Base-by-base conservation (phyloP, 1,140 invertebrate species). In the Anoplolepis gracilipes region DNA sequence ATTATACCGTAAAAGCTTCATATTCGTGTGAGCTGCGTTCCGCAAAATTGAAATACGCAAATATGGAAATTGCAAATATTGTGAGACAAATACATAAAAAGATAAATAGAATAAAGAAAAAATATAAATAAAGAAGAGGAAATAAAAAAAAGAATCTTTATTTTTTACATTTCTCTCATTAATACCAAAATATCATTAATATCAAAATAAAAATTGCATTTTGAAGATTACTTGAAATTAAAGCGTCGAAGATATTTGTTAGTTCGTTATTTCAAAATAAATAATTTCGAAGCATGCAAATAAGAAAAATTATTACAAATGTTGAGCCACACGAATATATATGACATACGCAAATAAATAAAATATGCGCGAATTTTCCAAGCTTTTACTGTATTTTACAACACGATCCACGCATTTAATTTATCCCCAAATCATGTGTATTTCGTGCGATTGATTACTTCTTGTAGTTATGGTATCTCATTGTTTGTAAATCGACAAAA, bases 321-420 rank as follows among this genome's bases (percentile, higher is more conserved):
- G 53, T 42, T 11, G 59, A 64, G 28, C 3, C 16, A 13, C 1
- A 33, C 55, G 33, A 75, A 73, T 13, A 19, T 13, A 19, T 16
- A 3, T n/a, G 33, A 57, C 33, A 30, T 22, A 57, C 13, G 3
- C 2, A 33, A 59, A 59, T 59, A 59, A 75, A 75, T 16, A 59
- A n/a, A n/a, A 75, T 25, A 42, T 25, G 10, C 69, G 6, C 22
- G 10, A 10, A 7, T 73, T 11, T 22, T 49, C 42, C 16, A 19
- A 53, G 30, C 22, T 55, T 69, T 79, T 79, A 79, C 22, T 55
- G 30, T 30, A 59, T 82, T 72, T 42, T 46, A 36, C 33, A 78
- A 69, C 64, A 57, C 22, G 49, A 42, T 33, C 11, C 30, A 39
- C 77, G 64, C 19, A 69, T 79, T 22, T 39, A n/a, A 69, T 65